Percentiles rank a stretch among this genome's conserved stretches.
These are phyloP conservation scores for Drosophila mayaguana DNA, from an alignment of 2,888 invertebrate genomes.

Conservation along the genomic window DNA sequence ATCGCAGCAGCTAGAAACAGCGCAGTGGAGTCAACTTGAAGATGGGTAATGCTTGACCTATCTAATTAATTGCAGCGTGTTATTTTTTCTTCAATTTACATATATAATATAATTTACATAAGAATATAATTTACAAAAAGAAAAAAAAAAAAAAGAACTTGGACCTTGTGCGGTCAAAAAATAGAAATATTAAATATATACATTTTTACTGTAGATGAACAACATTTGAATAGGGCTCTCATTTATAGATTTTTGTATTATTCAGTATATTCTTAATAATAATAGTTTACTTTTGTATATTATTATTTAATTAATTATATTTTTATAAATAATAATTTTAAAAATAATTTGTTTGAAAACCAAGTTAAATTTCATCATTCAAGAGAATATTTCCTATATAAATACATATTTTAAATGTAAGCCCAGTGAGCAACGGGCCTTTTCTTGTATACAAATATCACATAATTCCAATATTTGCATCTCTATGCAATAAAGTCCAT, in stretches of 20 bases:
- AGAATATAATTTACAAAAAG: not conserved
- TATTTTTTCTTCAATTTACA: not conserved
- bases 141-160: not conserved
- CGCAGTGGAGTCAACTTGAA: not conserved
- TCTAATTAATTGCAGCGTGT: slow-evolving; percentile 6
- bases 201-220: not conserved
- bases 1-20: slow-evolving; percentile 22
- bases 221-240: not conserved
- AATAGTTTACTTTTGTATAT: no score
- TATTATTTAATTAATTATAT: no score
- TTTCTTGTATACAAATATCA: not conserved
- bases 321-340: no score
- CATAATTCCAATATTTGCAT: not conserved
- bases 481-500: not conserved
- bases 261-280: no score
- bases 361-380: no score
- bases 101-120: no score
- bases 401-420: not conserved
- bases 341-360: no score
- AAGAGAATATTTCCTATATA: no score
- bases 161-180: not conserved
- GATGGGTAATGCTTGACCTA: slow-evolving; percentile 9
- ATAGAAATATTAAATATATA: not conserved
- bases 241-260: no score
- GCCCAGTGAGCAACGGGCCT: no score